A percentile compares a stretch with the other conserved stretches of the same genome.
These are phyloP conservation scores for Scopus umbretta DNA, from an alignment of 2,113 vertebrate genomes.

Conservation along the genomic window DNA sequence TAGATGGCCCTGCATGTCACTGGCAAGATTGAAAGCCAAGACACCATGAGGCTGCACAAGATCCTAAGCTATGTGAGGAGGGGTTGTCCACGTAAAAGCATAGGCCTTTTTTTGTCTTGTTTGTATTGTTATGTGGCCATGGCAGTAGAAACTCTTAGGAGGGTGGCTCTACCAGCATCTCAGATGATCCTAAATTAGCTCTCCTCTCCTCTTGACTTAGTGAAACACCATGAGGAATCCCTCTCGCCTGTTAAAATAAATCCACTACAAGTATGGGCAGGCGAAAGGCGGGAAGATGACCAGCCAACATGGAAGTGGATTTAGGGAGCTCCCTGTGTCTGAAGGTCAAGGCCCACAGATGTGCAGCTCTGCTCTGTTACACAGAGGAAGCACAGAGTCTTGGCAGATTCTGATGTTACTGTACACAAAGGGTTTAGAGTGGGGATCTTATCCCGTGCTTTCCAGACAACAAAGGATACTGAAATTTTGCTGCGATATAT, in stretches of 20 bases:
- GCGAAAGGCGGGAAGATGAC: not conserved
- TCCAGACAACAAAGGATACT: not conserved
- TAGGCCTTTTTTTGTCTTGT: not conserved
- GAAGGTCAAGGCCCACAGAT: not conserved
- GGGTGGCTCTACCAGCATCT: not conserved
- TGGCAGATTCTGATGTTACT: not conserved
- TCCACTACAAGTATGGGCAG: not conserved
- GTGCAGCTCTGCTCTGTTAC: not conserved
- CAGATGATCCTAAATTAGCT: not conserved
- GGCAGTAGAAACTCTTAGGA: not conserved
- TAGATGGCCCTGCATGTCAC: not conserved
- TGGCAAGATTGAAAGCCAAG: not conserved
- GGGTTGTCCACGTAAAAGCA: not conserved
- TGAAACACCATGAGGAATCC: not conserved
- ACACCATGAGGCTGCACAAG: not conserved
- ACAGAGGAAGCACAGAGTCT: not conserved
- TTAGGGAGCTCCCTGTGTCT: not conserved
- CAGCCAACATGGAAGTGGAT: not conserved
- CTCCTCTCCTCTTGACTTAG: not conserved
- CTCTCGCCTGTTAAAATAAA: not conserved
- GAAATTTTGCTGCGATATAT: not conserved
- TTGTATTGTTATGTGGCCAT: not conserved
- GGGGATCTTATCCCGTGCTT: not conserved
- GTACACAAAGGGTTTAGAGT: not conserved
- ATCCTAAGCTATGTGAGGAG: not conserved